These are phyloP conservation scores for Vimba vimba DNA, from an alignment of 2,113 vertebrate genomes.

Conservation along the genomic window DNA sequence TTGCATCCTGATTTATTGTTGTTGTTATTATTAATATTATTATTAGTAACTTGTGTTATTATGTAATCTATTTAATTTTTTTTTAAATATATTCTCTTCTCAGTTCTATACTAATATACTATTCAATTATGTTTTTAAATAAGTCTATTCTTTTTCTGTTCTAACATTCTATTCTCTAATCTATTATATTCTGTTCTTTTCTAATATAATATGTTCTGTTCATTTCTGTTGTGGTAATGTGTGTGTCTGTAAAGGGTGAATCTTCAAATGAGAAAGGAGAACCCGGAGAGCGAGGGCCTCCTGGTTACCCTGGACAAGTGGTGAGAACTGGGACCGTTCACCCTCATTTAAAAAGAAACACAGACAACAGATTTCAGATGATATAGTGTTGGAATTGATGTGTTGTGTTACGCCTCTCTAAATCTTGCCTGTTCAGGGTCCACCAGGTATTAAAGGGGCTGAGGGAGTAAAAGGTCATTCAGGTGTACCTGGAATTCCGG, in stretches of 20 bases:
- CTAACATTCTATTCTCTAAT: background rate
- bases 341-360: background rate
- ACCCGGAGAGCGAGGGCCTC: constrained; percentile 17
- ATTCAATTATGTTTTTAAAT: background rate
- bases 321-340: constrained; percentile 11
- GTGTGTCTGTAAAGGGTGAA: constrained; percentile 20
- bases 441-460: background rate
- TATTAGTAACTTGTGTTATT: background rate
- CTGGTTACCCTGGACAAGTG: constrained; percentile 32
- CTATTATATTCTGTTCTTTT: background rate
- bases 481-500: constrained; percentile 48
- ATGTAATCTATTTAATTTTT: background rate
- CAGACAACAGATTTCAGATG: background rate
- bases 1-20: too few relatives aligned
- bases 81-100: background rate
- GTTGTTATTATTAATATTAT: background rate
- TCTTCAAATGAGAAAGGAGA: constrained; percentile 42
- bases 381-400: background rate
- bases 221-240: background rate
- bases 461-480: constrained; percentile 40
- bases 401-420: background rate
- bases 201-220: background rate
- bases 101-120: background rate
- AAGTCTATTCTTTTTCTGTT: too few relatives aligned
- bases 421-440: constrained; percentile 26